Conservation (phyloP, 2,797 vertebrate genomes). For the Melanotaenia parkinsoni region DNA sequence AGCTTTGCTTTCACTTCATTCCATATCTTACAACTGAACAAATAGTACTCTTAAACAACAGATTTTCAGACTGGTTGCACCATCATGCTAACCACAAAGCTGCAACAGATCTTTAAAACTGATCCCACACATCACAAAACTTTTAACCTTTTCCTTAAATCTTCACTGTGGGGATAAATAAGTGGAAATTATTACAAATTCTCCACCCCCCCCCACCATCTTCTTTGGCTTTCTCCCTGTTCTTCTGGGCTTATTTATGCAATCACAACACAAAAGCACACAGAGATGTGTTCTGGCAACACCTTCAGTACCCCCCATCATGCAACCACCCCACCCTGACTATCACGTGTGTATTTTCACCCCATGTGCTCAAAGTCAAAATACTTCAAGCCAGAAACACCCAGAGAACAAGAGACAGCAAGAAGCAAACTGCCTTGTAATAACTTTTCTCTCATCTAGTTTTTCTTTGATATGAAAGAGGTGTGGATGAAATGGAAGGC, state of each 20-base stretch:
- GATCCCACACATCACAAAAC: slow-evolving; percentile 45
- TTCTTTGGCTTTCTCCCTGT: slow-evolving; percentile 39
- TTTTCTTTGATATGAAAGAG: slow-evolving; percentile 2
- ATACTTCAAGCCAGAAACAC: slow-evolving; percentile 53
- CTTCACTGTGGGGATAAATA: slow-evolving; percentile 57
- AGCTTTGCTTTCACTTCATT: slow-evolving; percentile 49
- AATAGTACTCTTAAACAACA: slow-evolving; percentile 45
- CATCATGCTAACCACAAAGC: slow-evolving; percentile 53
- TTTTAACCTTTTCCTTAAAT: slow-evolving; percentile 63
- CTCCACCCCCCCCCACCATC: slow-evolving; percentile 32
- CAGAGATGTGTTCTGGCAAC: slow-evolving; percentile 26
- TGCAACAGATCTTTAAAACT: slow-evolving; percentile 50
- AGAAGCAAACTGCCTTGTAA: slow-evolving; percentile 23
- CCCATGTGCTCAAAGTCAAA: slow-evolving; percentile 24
- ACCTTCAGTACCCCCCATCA: slow-evolving; percentile 14
- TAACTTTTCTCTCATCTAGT: slow-evolving; percentile 24
- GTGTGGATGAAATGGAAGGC: background rate
- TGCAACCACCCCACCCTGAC: slow-evolving; percentile 38
- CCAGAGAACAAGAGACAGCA: slow-evolving; percentile 15
- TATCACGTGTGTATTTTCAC: slow-evolving; percentile 51
- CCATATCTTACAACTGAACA: slow-evolving; percentile 44
- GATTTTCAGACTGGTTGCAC: slow-evolving; percentile 51
- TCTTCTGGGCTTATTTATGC: slow-evolving; percentile 36
- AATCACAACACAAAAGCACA: slow-evolving; percentile 33
- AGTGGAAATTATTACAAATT: slow-evolving; percentile 69